phyloP scores from a whole-genome alignment of 2,113 vertebrate genomes.

The Neolamprologus cancellatus region DNA sequence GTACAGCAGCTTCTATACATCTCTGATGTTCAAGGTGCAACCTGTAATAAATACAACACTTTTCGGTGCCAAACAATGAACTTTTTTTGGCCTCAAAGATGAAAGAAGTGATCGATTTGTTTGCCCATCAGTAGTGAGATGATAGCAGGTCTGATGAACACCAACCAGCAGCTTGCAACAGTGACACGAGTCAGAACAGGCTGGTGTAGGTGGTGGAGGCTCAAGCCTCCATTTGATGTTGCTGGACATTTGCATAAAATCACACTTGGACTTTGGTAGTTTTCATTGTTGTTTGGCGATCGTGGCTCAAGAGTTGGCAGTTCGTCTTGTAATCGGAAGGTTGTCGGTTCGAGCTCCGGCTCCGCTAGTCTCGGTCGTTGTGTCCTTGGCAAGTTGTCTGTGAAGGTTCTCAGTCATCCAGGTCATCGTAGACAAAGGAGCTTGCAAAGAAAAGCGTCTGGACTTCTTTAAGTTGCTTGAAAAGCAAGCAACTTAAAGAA shows the following conservation, averaged over 20 bases:
- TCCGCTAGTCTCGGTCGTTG: accelerated
- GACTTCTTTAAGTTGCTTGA: too few relatives aligned
- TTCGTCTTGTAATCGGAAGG: accelerated
- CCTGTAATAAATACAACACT: neutral
- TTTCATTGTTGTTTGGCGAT: neutral
- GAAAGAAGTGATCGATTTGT: neutral
- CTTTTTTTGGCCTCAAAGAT: neutral
- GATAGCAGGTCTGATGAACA: neutral
- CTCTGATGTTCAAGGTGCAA: neutral
- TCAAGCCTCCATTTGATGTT: neutral
- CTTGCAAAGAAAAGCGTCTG: too few relatives aligned
- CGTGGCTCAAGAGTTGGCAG: accelerated
- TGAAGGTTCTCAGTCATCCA: too few relatives aligned
- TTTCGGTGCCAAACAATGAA: neutral
- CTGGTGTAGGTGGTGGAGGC: neutral
- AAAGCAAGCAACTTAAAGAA: too few relatives aligned
- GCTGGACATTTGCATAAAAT: neutral
- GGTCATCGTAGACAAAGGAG: too few relatives aligned
- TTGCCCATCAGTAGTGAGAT: accelerated
- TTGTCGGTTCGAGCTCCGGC: accelerated
- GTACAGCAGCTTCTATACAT: neutral
- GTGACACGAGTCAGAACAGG: neutral
- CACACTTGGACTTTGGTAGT: neutral
- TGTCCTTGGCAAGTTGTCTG: neutral
- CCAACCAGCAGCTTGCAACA: neutral